phyloP scores from a whole-genome alignment of 2,888 invertebrate species.

The Helobdella robusta region DNA sequence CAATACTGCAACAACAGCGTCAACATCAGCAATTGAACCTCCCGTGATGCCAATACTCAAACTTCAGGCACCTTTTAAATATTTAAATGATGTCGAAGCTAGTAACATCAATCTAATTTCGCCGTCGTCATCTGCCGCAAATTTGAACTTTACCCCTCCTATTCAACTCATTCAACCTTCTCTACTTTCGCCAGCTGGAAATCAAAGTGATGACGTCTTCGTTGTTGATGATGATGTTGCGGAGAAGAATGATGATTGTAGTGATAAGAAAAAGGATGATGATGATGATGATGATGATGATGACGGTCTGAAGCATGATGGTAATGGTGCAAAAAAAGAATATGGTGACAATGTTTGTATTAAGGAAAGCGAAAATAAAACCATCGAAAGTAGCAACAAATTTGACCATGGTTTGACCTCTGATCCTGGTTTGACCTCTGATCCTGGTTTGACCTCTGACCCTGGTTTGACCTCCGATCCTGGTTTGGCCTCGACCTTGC shows the following conservation, averaged over 20 bases:
- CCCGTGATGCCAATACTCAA: too few species aligned
- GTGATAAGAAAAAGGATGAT: neutral
- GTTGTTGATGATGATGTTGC: conserved; percentile 8
- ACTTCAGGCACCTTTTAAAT: too few species aligned
- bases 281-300: conserved; percentile 12
- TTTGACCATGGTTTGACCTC: too few species aligned
- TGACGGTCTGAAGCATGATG: neutral
- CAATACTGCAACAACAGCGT: too few species aligned
- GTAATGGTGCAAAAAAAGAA: neutral
- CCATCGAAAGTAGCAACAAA: neutral
- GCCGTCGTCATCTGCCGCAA: too few species aligned
- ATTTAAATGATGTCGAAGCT: too few species aligned
- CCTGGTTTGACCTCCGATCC: neutral
- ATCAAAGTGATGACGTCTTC: too few species aligned
- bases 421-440: neutral
- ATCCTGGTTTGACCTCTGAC: neutral
- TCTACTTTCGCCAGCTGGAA: too few species aligned
- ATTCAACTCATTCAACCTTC: too few species aligned
- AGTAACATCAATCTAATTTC: too few species aligned
- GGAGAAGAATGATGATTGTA: neutral
- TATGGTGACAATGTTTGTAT: neutral
- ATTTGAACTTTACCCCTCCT: too few species aligned
- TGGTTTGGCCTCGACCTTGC: neutral
- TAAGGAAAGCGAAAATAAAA: neutral
- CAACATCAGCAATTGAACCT: too few species aligned